Evolutionary conservation across 2,113 vertebrate species (phyloP), one percentile per base, ranked within the genome.

Genomic region (Entelurus aequoreus): DNA sequence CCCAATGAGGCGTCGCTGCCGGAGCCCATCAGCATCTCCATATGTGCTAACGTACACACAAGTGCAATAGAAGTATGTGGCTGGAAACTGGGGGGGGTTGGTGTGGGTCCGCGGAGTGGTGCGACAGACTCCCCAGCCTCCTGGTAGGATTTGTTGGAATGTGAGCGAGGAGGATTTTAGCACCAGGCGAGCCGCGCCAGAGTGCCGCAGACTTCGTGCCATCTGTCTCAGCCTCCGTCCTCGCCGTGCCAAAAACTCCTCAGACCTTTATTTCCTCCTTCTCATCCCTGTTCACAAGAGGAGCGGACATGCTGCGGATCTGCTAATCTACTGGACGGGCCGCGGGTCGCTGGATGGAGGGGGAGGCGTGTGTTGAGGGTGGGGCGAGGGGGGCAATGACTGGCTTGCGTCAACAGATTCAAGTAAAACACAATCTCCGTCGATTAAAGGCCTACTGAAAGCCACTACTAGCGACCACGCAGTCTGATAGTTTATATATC

Each of bases 161-260:
- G 90, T 90, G 90, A 90, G 90, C 88, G 89, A 91, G 87, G 84
- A 90, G 89, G 89, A 90, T 91, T 91, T 91, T 92, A 91, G 87
- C 91, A 89, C 90, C 89, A 90, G 79, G 86, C 80, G 82, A 88
- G 81, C 82, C 79, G 76, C 85, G 89, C 90, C 90, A 91, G 89
- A 90, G 90, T 88, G 86, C 84, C 66, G 87, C 90, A 92, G 90
- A 92, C 90, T 91, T 89, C 87, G 83, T 87, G 89, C 91, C 91
- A 92, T 92, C 91, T 91, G 91, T 91, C 90, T 90, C 91, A 88
- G 88, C 85, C 89, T 91, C 90, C 74, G 75, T 90, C 80, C 72
- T 80, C 65, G 63, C 82, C 68, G 76, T 91, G 91, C 91, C 91
- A 92, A 57, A 28, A 90, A 89, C 89, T 89, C 88, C 73, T 88